Conservation (phyloP, 2,797 vertebrate genomes). For the Propithecus deckenii region DNA sequence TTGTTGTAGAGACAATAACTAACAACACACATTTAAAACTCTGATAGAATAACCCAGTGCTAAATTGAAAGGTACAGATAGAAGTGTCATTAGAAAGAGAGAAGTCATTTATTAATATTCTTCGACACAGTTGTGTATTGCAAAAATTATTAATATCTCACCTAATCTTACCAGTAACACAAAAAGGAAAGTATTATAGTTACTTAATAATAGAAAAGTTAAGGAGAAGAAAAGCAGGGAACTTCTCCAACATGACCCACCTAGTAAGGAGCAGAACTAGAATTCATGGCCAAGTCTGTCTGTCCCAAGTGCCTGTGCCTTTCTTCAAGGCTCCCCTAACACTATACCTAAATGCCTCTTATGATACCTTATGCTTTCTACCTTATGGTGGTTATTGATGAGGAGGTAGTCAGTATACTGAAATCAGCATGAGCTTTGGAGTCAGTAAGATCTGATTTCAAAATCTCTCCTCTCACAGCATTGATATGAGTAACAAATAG, state of each 20-base stretch:
- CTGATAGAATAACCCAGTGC: background rate
- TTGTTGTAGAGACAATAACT: background rate
- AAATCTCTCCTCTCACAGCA: background rate
- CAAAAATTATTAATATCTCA: background rate
- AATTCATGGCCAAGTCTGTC: background rate
- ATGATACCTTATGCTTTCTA: background rate
- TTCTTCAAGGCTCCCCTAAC: background rate
- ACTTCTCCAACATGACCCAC: background rate
- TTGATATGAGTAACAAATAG: background rate
- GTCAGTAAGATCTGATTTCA: background rate
- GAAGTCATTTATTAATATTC: background rate
- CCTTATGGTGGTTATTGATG: background rate
- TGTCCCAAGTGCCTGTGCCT: background rate
- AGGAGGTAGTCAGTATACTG: background rate
- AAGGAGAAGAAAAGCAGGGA: background rate
- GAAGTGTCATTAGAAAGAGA: background rate
- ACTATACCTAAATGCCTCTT: background rate
- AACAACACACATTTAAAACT: background rate
- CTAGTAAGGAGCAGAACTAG: background rate
- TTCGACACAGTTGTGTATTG: background rate
- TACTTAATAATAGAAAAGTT: background rate
- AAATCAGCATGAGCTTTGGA: background rate
- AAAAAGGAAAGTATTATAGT: background rate
- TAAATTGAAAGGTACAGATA: background rate
- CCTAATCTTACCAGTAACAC: background rate